Base-by-base conservation (phyloP, 2,888 invertebrate genomes). In the Amiota minor region DNA sequence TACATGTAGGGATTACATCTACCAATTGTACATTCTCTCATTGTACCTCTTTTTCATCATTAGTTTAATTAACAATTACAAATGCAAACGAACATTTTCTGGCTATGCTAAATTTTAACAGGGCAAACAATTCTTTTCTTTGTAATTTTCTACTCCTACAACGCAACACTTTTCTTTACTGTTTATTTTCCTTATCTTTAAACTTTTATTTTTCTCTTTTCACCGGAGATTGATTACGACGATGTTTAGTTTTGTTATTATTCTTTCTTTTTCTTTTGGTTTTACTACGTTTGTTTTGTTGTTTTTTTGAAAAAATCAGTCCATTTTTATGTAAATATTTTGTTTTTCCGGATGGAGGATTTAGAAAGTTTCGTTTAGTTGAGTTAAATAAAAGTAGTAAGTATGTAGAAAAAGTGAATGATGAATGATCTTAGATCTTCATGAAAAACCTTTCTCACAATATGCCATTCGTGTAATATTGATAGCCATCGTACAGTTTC, bases 381-480 rank as follows among this genome's bases (percentile, higher is more conserved):
- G 4, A n/a, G 53, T 50, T n/a, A 12, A 10, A 50, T 35, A 35
- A 35, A 12, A 50, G 53, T 47, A 23, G 65, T 20, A 35, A 35
- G 35, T 35, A 35, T 35, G 0, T 35, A 35, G 35, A 35, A 35
- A 6, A 35, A 35, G 6, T 35, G 35, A 35, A 11, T 62, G 14
- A 11, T 62, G 14, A 18, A 47, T 45, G 59, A 47, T 68, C 76
- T 89, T 90, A 90, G 80, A 90, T 90, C 84, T 89, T 90, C 89
- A 90, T 90, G 76, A 87, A 89, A 89, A 90, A 90, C 84, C 89
- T 86, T 87, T 90, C 89, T 90, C 90, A 90, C 90, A 90, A 90
- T 87, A 99, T 99, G 79, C 98, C 98, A 91, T 99, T 99, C 87
- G 98, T 98, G 88, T 98, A 95, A 92, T 99, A 99, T 92, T 99